Evolutionary conservation across 1,140 invertebrate species (phyloP), one percentile per base, ranked within the genome.

Genomic region (Hylyphantes graminicola): DNA sequence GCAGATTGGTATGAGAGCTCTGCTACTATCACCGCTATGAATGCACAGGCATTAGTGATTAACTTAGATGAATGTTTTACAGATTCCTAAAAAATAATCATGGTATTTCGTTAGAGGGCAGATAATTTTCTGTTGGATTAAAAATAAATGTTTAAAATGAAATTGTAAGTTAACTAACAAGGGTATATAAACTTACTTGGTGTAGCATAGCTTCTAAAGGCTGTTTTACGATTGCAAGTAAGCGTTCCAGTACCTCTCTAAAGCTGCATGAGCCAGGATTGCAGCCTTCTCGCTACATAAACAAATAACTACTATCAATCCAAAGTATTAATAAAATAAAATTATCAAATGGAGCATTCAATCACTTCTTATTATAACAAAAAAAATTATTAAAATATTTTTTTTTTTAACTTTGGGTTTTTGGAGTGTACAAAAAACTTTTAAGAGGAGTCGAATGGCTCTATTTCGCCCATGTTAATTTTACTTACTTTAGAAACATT

Each of bases 1-100:
- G 89, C 89, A 7, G 94, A 94, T 87, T 95, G 94, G 75, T 94
- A 93, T 0, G 96, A 94, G 64, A 99, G 91, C 91, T 98, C 97
- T 7, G 96, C 95, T 50, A 98, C 92, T 0, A 98, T 93, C 67
- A 95, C 92, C 0, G 94, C 94, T 61, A 97, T 89, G 21, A 98
- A 91, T 87, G 96, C 94, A 88, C 96, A 97, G 86, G 96, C 95
- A 89, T 95, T 94, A 79, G 94, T 92, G 0, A 97, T 93, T 0
- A 98, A 90, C 84, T 92, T 91, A 11, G 91, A 88, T 51, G 93
- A 90, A 84, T 92, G 92, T 2, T 91, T 89, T 13, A 90, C 89
- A 79, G 91, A 90, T 86, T 94, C 85, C 73, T 85, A 35, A 19
- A 81, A 70, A 54, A n/a, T 50, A 64, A 63, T 35, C 35, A 35